Evolutionary conservation across 1,140 invertebrate genomes (phyloP).

Genomic region (Bursaphelenchus mucronatus): DNA sequence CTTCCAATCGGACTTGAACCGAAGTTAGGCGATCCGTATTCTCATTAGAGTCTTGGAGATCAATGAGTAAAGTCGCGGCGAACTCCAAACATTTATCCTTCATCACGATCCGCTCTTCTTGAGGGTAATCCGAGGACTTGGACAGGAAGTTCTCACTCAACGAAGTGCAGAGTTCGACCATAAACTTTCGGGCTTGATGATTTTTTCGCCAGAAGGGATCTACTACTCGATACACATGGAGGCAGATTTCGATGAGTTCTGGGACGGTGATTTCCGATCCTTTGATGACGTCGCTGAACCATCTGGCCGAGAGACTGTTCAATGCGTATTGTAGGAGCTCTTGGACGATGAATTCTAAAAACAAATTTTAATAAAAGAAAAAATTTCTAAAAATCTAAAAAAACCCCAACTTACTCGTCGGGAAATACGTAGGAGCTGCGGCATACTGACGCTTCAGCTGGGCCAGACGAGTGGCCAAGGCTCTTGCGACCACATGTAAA

Average conservation of each 20-base stretch:
- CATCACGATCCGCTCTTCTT: neutral
- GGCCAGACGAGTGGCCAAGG: constrained; percentile 19
- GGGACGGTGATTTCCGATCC: constrained; percentile 23
- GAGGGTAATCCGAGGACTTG: constrained; percentile 1
- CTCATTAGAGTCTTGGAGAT: constrained; percentile 20
- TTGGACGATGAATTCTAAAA: constrained; percentile 34
- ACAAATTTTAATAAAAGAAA: neutral
- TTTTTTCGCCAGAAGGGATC: constrained; percentile 37
- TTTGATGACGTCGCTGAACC: constrained; percentile 29
- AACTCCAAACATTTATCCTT: constrained; percentile 30
- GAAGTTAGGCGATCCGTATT: neutral
- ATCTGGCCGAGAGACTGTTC: constrained; percentile 20
- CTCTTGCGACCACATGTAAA: neutral
- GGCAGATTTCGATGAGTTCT: constrained; percentile 23
- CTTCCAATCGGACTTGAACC: too few species aligned
- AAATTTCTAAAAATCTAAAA: neutral
- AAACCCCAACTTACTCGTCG: constrained; percentile 29
- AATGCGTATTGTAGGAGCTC: constrained; percentile 30
- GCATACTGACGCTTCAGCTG: constrained; percentile 25
- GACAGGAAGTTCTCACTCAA: neutral
- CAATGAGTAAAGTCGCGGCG: constrained; percentile 28
- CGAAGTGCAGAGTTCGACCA: constrained; percentile 23
- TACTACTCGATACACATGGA: constrained; percentile 30
- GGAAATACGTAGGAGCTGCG: constrained; percentile 32
- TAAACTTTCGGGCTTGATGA: constrained; percentile 28